These are phyloP conservation scores for Drosophila falleni DNA, from an alignment of 2,888 invertebrate species.

Conservation along the genomic window DNA sequence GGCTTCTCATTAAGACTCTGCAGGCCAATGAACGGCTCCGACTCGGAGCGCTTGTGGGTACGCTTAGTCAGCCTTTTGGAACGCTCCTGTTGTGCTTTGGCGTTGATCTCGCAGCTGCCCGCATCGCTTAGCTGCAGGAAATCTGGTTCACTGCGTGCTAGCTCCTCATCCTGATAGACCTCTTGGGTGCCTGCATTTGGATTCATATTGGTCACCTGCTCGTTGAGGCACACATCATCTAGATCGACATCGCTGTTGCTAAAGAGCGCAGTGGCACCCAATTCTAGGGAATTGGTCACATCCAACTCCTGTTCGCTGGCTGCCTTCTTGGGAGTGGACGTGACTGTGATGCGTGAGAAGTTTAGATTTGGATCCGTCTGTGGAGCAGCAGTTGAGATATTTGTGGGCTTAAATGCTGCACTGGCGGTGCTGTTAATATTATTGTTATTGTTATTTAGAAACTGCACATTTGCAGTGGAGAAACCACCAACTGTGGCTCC, in stretches of 20 bases:
- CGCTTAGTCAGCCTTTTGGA: slow-evolving; percentile 69
- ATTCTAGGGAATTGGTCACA: slow-evolving; percentile 85
- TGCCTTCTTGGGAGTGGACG: slow-evolving; percentile 76
- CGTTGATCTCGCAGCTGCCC: slow-evolving; percentile 43
- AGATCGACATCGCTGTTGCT: slow-evolving; percentile 94
- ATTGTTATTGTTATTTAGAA: slow-evolving; percentile 38
- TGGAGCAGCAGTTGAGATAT: slow-evolving; percentile 36
- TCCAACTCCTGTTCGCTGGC: slow-evolving; percentile 77
- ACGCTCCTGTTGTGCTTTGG: slow-evolving; percentile 54
- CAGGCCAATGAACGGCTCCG: slow-evolving; percentile 83
- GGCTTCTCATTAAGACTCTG: slow-evolving; percentile 63
- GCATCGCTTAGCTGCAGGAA: slow-evolving; percentile 64
- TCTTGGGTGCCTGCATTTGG: slow-evolving; percentile 47
- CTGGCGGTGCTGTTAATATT: slow-evolving; percentile 37
- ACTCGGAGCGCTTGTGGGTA: slow-evolving; percentile 85
- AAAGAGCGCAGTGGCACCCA: slow-evolving; percentile 92
- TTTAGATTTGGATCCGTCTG: slow-evolving; percentile 65
- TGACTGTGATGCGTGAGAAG: slow-evolving; percentile 50
- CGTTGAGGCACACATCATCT: slow-evolving; percentile 93
- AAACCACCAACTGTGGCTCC: slow-evolving; percentile 27
- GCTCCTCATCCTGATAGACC: slow-evolving; percentile 82
- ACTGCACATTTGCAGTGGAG: slow-evolving; percentile 17
- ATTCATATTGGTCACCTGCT: slow-evolving; percentile 87
- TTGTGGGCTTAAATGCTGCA: slow-evolving; percentile 61
- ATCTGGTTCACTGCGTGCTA: slow-evolving; percentile 85